Evolutionary conservation across 2,797 vertebrate genomes (phyloP).

Genomic region (Urophycis tenuis): DNA sequence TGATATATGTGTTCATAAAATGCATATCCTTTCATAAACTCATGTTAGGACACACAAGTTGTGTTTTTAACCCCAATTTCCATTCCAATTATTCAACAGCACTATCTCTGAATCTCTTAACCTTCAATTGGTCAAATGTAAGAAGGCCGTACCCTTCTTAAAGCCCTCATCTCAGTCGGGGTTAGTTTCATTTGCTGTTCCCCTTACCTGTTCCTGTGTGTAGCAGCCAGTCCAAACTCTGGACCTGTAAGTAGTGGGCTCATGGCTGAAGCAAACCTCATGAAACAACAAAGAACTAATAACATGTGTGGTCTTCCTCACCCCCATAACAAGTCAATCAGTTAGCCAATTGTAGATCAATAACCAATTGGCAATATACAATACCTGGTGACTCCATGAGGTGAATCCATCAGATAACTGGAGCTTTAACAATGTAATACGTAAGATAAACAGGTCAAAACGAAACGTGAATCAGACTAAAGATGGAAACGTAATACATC

Average conservation of each 20-base stretch:
- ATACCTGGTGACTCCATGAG: not conserved
- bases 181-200: not conserved
- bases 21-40: too few relatives aligned
- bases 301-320: not conserved
- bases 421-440: not conserved
- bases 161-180: not conserved
- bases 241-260: too few relatives aligned
- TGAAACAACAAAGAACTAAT: not conserved
- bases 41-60: too few relatives aligned
- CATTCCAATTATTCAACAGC: not conserved
- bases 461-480: too few relatives aligned
- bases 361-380: not conserved
- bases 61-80: too few relatives aligned
- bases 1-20: not conserved
- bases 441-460: not conserved
- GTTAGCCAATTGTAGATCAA: not conserved
- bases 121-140: slow-evolving; percentile 3
- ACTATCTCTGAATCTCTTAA: not conserved
- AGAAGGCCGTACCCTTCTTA: not conserved
- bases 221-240: too few relatives aligned
- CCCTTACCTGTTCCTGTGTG: not conserved
- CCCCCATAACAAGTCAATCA: not conserved
- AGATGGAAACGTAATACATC: too few relatives aligned
- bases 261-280: too few relatives aligned
- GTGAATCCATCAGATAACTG: not conserved